Percentiles rank a stretch among this genome's conserved stretches.
These are phyloP conservation scores for Microctenopoma stevenorrisi DNA, from an alignment of 2,797 vertebrate genomes.

Conservation along the genomic window DNA sequence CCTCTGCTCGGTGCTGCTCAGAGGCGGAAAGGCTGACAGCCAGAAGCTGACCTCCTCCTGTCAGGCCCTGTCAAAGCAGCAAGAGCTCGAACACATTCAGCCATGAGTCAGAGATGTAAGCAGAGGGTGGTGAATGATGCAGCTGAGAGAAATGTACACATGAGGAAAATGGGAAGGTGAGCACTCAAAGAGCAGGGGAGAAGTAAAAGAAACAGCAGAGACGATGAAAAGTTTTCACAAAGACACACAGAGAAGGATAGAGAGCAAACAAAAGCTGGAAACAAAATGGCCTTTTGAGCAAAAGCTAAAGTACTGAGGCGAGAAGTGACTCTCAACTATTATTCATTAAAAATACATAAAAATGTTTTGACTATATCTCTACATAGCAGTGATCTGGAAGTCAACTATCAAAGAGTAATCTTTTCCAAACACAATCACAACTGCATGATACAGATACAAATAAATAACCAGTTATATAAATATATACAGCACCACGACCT, in stretches of 20 bases:
- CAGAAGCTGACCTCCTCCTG: conserved; percentile 68
- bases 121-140: conserved; percentile 23
- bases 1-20: conserved; percentile 52
- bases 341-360: neutral
- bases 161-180: conserved; percentile 30
- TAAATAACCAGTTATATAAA: too few species aligned
- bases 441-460: too few species aligned
- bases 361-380: neutral
- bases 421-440: too few species aligned
- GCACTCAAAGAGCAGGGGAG: conserved; percentile 17
- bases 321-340: neutral
- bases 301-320: neutral
- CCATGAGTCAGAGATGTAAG: conserved; percentile 37
- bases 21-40: conserved; percentile 60
- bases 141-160: conserved; percentile 21
- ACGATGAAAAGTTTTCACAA: conserved; percentile 4
- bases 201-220: conserved; percentile 6
- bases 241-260: neutral
- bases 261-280: neutral
- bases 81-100: conserved; percentile 53
- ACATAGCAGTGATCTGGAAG: too few species aligned
- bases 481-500: neutral
- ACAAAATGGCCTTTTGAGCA: neutral
- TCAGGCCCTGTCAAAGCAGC: conserved; percentile 66
- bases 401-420: too few species aligned